These are phyloP conservation scores for Hippocampus comes DNA, from an alignment of 2,113 vertebrate species.

Conservation along the genomic window DNA sequence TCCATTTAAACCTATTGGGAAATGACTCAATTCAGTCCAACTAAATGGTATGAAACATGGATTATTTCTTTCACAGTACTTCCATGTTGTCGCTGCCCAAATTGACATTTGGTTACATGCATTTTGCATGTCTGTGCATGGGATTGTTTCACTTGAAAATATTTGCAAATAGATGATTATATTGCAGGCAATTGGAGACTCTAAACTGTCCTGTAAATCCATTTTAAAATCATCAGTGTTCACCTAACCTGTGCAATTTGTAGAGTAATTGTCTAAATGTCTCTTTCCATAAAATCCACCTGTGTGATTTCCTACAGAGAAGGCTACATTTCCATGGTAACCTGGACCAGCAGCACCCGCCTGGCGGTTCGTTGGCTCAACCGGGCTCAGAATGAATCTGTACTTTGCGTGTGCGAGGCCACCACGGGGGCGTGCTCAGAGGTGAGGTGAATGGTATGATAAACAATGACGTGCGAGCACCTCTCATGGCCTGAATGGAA, in stretches of 20 bases:
- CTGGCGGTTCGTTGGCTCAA: conserved; percentile 79
- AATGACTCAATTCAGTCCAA: too few species aligned
- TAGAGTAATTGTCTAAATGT: neutral
- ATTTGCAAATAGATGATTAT: neutral
- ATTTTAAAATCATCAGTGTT: neutral
- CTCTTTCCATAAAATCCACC: neutral
- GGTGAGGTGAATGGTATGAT: conserved; percentile 52
- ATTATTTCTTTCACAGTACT: neutral
- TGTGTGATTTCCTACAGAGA: conserved; percentile 50
- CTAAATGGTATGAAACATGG: too few species aligned
- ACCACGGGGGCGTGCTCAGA: conserved; percentile 78
- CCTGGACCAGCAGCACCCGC: conserved; percentile 76
- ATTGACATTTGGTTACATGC: neutral
- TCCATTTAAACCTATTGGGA: too few species aligned
- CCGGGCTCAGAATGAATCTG: conserved; percentile 77
- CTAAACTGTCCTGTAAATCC: neutral
- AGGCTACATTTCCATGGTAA: conserved; percentile 79
- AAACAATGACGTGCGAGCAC: too few species aligned
- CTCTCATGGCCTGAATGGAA: too few species aligned
- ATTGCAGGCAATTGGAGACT: neutral
- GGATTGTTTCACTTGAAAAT: neutral
- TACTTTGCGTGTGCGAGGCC: conserved; percentile 77
- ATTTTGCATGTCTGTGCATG: neutral
- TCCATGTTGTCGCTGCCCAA: neutral
- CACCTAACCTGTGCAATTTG: neutral